Evolutionary conservation across 2,113 vertebrate species (phyloP).

Genomic region (Chaenogobius annularis): DNA sequence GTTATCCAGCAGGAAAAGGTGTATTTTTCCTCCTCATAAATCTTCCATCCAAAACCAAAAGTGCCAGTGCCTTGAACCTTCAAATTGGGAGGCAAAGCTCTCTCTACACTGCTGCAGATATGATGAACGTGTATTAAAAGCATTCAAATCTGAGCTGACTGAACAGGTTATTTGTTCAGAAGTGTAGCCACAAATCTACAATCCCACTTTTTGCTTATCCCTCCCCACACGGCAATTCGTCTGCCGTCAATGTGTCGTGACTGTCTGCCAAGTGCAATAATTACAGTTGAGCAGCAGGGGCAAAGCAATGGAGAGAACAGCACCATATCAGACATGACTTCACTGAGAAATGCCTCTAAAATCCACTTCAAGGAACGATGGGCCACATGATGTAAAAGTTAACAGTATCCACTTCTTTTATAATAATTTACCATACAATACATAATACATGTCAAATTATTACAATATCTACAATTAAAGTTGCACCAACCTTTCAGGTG

Average conservation of each 20-base stretch:
- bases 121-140: neutral
- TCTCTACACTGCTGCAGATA: neutral
- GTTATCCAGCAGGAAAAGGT: neutral
- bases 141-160: neutral
- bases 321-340: slow-evolving; percentile 61
- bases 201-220: slow-evolving; percentile 22
- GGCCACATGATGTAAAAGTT: neutral
- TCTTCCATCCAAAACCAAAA: neutral
- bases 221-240: slow-evolving; percentile 47
- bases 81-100: neutral
- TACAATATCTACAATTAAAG: too few species aligned
- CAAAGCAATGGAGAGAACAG: slow-evolving; percentile 51
- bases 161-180: slow-evolving; percentile 1
- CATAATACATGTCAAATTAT: too few species aligned
- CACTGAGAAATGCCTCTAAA: slow-evolving; percentile 30
- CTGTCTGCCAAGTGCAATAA: slow-evolving; percentile 69
- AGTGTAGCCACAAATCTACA: slow-evolving; percentile 8
- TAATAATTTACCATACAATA: neutral
- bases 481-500: too few species aligned
- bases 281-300: slow-evolving; percentile 59
- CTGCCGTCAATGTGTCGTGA: slow-evolving; percentile 65
- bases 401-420: too few species aligned
- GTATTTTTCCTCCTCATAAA: neutral
- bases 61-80: neutral
- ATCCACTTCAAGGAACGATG: slow-evolving; percentile 30